phyloP scores from a whole-genome alignment of 2,888 invertebrate species.

The Eugnorisma glareosa region DNA sequence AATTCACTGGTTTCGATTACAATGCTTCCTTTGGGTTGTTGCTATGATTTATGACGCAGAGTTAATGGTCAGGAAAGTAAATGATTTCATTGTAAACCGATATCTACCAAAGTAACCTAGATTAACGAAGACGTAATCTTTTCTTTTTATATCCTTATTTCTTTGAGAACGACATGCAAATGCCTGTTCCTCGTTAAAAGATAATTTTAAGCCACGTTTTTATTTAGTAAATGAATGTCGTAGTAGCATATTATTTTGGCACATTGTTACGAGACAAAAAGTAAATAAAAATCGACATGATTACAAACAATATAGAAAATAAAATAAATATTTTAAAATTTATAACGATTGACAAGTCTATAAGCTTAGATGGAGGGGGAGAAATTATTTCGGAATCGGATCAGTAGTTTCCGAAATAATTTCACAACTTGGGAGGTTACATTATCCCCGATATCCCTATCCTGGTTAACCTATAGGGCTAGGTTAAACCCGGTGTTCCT shows the following conservation, averaged over 20 bases:
- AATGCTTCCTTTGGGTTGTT: neutral
- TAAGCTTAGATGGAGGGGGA: too few relatives aligned
- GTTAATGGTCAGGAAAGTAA: neutral
- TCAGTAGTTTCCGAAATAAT: too few relatives aligned
- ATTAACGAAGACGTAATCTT: neutral
- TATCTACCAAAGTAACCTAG: neutral
- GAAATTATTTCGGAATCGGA: too few relatives aligned
- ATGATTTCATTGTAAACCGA: neutral
- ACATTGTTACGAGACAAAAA: constrained; percentile 5
- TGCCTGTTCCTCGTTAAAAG: constrained; percentile 43
- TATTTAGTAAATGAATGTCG: constrained; percentile 14
- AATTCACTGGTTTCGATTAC: constrained; percentile 10
- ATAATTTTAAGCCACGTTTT: constrained; percentile 41
- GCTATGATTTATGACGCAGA: neutral
- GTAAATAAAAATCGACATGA: neutral
- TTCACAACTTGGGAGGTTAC: too few relatives aligned
- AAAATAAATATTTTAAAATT: too few relatives aligned
- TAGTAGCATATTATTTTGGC: neutral
- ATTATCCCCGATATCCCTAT: too few relatives aligned
- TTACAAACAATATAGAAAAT: too few relatives aligned
- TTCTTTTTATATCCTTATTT: constrained; percentile 29
- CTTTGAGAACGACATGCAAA: constrained; percentile 34
- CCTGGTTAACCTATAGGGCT: too few relatives aligned
- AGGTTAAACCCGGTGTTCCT: too few relatives aligned
- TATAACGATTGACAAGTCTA: too few relatives aligned